A percentile compares a stretch with the other conserved stretches of the same genome.
These are phyloP conservation scores for Ptilonorhynchus violaceus DNA, from an alignment of 2,113 vertebrate species.

Conservation along the genomic window DNA sequence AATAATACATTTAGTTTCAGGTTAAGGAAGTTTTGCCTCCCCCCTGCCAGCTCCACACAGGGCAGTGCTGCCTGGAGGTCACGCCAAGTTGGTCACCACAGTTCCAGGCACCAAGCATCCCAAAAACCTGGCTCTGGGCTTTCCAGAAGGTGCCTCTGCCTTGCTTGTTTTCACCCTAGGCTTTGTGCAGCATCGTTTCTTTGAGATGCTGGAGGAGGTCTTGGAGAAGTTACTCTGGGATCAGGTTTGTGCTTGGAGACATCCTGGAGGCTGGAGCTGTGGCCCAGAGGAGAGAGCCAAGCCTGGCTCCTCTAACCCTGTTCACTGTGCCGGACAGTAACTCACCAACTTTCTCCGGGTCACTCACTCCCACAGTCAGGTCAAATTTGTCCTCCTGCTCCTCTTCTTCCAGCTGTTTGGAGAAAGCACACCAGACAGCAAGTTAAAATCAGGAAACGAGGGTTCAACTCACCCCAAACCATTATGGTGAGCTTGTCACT, in stretches of 20 bases:
- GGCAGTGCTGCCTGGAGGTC: not conserved
- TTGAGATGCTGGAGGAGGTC: not conserved
- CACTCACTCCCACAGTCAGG: constrained; percentile 85
- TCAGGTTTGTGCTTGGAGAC: not conserved
- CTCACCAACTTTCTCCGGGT: constrained; percentile 98
- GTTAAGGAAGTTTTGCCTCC: not conserved
- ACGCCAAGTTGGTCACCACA: not conserved
- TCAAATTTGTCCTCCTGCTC: constrained; percentile 92
- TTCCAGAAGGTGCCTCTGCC: not conserved
- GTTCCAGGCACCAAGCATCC: not conserved
- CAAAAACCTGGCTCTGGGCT: not conserved
- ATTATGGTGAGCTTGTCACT: accelerated
- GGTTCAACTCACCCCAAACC: not conserved
- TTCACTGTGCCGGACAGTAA: not conserved
- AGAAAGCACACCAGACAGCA: not conserved
- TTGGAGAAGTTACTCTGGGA: not conserved
- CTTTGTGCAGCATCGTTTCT: not conserved
- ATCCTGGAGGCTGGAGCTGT: not conserved
- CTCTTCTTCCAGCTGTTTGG: constrained; percentile 82
- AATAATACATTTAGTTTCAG: not conserved
- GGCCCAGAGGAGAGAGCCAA: not conserved
- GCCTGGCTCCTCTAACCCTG: not conserved
- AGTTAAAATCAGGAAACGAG: not conserved
- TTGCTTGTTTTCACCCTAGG: accelerated
- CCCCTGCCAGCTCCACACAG: not conserved